These are phyloP conservation scores for Panurus biarmicus DNA, from an alignment of 2,113 vertebrate species.

Conservation along the genomic window DNA sequence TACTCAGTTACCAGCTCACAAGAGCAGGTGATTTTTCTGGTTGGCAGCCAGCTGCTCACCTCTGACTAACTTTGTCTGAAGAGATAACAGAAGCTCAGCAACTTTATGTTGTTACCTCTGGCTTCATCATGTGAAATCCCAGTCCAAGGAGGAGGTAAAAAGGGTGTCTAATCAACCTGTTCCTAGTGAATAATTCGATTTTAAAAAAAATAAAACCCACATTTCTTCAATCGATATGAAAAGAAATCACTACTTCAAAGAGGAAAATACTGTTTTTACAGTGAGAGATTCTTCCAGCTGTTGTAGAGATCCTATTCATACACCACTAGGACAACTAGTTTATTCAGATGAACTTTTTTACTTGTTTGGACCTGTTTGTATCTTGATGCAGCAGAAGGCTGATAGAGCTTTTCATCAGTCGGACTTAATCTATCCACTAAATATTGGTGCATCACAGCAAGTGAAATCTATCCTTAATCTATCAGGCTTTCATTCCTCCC, in stretches of 20 bases:
- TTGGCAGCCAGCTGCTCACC: background rate
- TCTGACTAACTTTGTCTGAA: background rate
- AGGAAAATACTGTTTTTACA: background rate
- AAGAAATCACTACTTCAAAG: background rate
- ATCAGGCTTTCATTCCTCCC: background rate
- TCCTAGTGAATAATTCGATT: background rate
- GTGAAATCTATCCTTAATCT: background rate
- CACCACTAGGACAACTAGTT: background rate
- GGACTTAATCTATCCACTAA: slow-evolving; percentile 6
- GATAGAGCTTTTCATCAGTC: background rate
- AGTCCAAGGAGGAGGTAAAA: background rate
- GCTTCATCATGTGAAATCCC: background rate
- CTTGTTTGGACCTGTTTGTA: background rate
- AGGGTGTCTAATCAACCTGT: background rate
- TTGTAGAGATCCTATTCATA: background rate
- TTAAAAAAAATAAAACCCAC: background rate
- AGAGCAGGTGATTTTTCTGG: background rate
- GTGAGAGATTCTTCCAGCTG: background rate
- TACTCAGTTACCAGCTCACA: background rate
- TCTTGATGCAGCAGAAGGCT: background rate
- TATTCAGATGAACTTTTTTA: slow-evolving; percentile 3
- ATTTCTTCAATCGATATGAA: background rate
- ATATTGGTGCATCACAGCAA: background rate
- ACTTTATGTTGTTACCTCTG: background rate
- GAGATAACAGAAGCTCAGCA: background rate